Percentiles rank a stretch among this genome's conserved stretches.
Evolutionary conservation across 2,797 vertebrate species (phyloP).

Genomic region (Mus minutoides): DNA sequence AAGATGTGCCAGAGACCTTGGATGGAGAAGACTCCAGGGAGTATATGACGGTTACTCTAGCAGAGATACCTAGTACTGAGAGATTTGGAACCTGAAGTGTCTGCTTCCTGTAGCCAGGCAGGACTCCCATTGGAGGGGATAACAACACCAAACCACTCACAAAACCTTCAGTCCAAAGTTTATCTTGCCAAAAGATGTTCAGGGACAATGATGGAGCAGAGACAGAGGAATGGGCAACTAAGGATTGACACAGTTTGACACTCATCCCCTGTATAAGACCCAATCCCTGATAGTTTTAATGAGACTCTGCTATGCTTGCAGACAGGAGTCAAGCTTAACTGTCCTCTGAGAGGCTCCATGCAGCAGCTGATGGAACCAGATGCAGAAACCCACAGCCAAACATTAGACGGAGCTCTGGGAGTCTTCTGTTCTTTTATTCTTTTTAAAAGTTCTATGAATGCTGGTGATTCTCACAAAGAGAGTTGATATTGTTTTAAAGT

Average conservation of each 20-base stretch:
- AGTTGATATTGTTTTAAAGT: conserved; percentile 75
- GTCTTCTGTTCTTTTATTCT: background rate
- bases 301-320: background rate
- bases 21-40: background rate
- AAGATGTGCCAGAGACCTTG: background rate
- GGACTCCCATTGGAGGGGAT: background rate
- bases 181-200: background rate
- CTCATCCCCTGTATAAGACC: background rate
- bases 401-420: background rate
- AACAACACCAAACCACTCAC: background rate
- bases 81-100: background rate
- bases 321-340: background rate
- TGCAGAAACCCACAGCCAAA: background rate
- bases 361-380: background rate
- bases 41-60: background rate
- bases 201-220: background rate
- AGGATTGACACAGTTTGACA: background rate
- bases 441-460: conserved; percentile 53
- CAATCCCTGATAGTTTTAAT: background rate
- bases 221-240: background rate
- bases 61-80: background rate
- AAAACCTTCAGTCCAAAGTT: background rate
- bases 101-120: background rate
- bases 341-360: background rate
- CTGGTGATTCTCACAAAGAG: conserved; percentile 72